A percentile compares a stretch with the other conserved stretches of the same genome.
Evolutionary conservation across 2,888 invertebrate species (phyloP).

Genomic region (Linnaemya vulpina): DNA sequence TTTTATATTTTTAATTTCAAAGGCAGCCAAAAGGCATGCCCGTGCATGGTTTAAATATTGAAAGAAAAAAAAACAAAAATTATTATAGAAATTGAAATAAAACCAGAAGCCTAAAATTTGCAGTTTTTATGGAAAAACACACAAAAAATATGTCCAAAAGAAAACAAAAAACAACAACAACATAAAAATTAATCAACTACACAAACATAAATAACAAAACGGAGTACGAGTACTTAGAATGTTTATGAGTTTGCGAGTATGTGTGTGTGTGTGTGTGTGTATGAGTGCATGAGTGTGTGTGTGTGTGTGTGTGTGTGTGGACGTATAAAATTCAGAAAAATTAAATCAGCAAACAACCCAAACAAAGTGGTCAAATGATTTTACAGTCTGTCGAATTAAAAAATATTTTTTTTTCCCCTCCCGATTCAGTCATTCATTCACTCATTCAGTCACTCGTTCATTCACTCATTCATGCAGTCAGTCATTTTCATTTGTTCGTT

Average conservation of each 20-base stretch:
- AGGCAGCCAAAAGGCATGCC: slow-evolving; percentile 40
- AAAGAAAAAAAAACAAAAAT: slow-evolving; percentile 9
- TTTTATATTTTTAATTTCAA: slow-evolving; percentile 48
- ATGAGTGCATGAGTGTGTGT: background rate
- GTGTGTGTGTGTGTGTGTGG: background rate
- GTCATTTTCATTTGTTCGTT: slow-evolving; percentile 43
- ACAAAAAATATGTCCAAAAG: background rate
- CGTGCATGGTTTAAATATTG: slow-evolving; percentile 8
- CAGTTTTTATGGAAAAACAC: slow-evolving; percentile 4
- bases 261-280: background rate
- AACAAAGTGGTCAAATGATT: slow-evolving; percentile 67
- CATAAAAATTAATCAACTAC: slow-evolving; percentile 41
- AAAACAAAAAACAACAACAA: slow-evolving; percentile 4
- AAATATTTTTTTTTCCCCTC: background rate
- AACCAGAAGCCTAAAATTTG: slow-evolving; percentile 6
- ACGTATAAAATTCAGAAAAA: background rate
- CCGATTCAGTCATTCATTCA: slow-evolving; percentile 37
- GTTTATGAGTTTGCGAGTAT: no score
- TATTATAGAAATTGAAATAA: slow-evolving; percentile 38
- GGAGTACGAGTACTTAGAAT: background rate
- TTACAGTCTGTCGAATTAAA: slow-evolving; percentile 61
- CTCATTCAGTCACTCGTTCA: no score
- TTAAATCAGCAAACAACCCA: slow-evolving; percentile 15
- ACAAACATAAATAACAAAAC: slow-evolving; percentile 34
- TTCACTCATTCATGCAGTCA: slow-evolving; percentile 38